Evolutionary conservation across 2,888 invertebrate genomes (phyloP).

Genomic region (Odontocolon sp.): DNA sequence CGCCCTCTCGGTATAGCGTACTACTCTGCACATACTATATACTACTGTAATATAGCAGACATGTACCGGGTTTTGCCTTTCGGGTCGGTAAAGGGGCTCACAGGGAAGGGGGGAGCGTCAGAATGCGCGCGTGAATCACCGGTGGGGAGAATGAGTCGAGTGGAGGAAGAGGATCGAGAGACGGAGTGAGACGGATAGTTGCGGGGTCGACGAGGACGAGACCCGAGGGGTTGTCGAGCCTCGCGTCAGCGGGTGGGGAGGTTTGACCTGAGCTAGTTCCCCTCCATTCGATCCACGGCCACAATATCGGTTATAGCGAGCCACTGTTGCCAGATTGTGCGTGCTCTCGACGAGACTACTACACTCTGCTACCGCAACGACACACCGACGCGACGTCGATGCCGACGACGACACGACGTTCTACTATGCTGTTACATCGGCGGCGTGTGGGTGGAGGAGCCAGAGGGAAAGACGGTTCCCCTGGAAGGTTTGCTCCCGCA

Average conservation of each 20-base stretch:
- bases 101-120: conserved; percentile 33
- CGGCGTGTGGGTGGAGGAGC: conserved; percentile 73
- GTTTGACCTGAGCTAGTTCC: conserved; percentile 80
- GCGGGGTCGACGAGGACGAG: conserved; percentile 61
- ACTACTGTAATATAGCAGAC: no score
- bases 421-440: neutral
- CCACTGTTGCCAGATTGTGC: conserved; percentile 79
- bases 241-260: conserved; percentile 71
- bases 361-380: conserved; percentile 48
- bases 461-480: conserved; percentile 69
- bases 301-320: conserved; percentile 80
- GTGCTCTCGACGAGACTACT: conserved; percentile 66
- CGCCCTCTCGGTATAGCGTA: conserved; percentile 40
- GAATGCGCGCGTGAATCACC: conserved; percentile 58
- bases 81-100: no score
- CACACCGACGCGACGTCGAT: conserved; percentile 42
- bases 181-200: conserved; percentile 24
- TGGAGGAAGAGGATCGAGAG: conserved; percentile 47
- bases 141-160: conserved; percentile 47
- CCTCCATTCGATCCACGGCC: conserved; percentile 80
- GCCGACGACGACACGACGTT: conserved; percentile 57
- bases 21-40: conserved; percentile 2
- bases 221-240: conserved; percentile 63
- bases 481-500: conserved; percentile 55
- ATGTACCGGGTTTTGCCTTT: no score